A percentile compares a stretch with the other conserved stretches of the same genome.
Evolutionary conservation across 2,797 vertebrate species (phyloP).

Genomic region (Anas capensis): DNA sequence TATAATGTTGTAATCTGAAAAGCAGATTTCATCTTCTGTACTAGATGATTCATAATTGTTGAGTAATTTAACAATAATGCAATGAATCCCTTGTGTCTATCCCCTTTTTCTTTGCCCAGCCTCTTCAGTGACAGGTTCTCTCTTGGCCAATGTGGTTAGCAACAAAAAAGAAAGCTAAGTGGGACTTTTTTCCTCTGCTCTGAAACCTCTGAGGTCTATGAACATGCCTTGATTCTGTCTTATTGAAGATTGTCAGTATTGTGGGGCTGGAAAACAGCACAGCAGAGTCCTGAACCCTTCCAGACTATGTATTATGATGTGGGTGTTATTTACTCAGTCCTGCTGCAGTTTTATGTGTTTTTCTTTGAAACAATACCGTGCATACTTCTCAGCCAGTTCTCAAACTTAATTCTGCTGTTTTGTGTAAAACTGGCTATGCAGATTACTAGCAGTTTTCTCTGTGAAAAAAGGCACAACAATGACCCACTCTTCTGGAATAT

Average conservation of each 20-base stretch:
- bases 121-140: not conserved
- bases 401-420: not conserved
- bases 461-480: not conserved
- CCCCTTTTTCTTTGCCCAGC: not conserved
- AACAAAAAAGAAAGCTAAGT: not conserved
- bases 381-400: not conserved
- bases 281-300: not conserved
- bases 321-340: not conserved
- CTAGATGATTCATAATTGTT: not conserved
- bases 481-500: not conserved
- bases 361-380: not conserved
- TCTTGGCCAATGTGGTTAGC: not conserved
- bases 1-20: not conserved
- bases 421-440: not conserved
- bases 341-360: not conserved
- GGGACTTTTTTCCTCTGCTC: not conserved
- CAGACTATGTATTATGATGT: rapidly evolving
- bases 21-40: not conserved
- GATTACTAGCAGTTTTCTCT: not conserved
- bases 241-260: not conserved
- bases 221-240: not conserved
- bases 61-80: not conserved
- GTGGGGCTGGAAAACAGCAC: not conserved
- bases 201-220: not conserved
- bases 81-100: not conserved